Conservation (phyloP, 2,113 vertebrate genomes). For the Hippocampus barbouri region DNA sequence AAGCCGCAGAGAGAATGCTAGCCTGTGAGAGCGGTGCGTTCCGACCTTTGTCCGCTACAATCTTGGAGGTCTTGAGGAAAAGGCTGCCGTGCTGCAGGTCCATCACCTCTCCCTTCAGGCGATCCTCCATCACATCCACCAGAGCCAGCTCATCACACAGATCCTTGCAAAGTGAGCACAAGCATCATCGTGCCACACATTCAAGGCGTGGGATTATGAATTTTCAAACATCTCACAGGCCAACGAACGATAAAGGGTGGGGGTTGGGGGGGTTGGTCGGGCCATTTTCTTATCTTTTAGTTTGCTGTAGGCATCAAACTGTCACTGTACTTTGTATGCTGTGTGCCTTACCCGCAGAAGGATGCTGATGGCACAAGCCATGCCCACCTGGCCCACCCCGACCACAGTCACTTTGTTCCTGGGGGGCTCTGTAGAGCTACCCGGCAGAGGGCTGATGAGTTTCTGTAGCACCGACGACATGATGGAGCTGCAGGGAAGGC, state of each 20-base stretch:
- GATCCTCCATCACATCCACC: slow-evolving; percentile 94
- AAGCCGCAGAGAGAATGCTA: neutral
- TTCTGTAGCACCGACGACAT: slow-evolving; percentile 90
- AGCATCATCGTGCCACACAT: neutral
- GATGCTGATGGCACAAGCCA: slow-evolving; percentile 92
- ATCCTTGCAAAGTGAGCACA: slow-evolving; percentile 63
- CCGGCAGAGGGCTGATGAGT: slow-evolving; percentile 76
- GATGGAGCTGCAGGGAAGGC: slow-evolving; percentile 43
- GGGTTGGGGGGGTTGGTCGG: too few relatives aligned
- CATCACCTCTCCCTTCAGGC: slow-evolving; percentile 96
- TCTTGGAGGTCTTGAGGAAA: slow-evolving; percentile 91
- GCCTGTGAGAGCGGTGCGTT: neutral
- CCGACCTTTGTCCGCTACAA: slow-evolving; percentile 89
- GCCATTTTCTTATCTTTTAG: neutral
- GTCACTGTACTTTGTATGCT: neutral
- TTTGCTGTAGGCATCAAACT: neutral
- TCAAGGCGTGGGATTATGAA: too few relatives aligned
- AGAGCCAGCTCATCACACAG: slow-evolving; percentile 90
- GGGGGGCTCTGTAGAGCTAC: slow-evolving; percentile 51
- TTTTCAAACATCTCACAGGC: too few relatives aligned
- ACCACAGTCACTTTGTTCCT: slow-evolving; percentile 92
- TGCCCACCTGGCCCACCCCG: slow-evolving; percentile 92
- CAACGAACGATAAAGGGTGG: too few relatives aligned
- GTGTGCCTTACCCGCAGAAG: slow-evolving; percentile 76
- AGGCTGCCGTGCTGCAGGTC: slow-evolving; percentile 92